Conservation (phyloP, 2,888 invertebrate genomes). For the Phoronis australis region DNA sequence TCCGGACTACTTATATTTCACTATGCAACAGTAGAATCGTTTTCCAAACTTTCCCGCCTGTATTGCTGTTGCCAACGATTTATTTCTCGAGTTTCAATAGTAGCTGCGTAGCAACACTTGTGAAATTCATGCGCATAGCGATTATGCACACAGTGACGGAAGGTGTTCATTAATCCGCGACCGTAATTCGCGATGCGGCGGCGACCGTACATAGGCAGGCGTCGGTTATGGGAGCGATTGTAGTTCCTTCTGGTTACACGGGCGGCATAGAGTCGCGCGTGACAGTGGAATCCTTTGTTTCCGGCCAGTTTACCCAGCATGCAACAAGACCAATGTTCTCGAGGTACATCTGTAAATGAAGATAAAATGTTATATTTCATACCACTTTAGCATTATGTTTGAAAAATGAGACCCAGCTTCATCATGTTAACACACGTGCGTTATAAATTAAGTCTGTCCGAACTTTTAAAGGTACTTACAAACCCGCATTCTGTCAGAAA, state of each 20-base stretch:
- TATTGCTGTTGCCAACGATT: slow-evolving; percentile 15
- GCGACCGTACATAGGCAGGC: slow-evolving; percentile 27
- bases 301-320: slow-evolving; percentile 41
- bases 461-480: too few relatives aligned
- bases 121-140: slow-evolving; percentile 27
- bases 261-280: slow-evolving; percentile 30
- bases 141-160: slow-evolving; percentile 28
- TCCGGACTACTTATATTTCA: too few relatives aligned
- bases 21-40: too few relatives aligned
- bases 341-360: slow-evolving; percentile 17
- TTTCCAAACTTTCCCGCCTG: too few relatives aligned
- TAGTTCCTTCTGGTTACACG: slow-evolving; percentile 26
- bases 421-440: too few relatives aligned
- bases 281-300: slow-evolving; percentile 43
- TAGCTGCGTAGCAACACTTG: slow-evolving; percentile 35
- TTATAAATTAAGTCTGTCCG: too few relatives aligned
- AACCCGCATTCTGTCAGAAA: too few relatives aligned
- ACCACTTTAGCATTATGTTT: too few relatives aligned
- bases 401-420: too few relatives aligned
- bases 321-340: slow-evolving; percentile 33
- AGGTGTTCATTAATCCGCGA: slow-evolving; percentile 27
- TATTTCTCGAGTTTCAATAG: slow-evolving; percentile 14
- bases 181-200: slow-evolving; percentile 22
- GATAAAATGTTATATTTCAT: too few relatives aligned
- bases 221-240: slow-evolving; percentile 36